phyloP scores from a whole-genome alignment of 1,140 invertebrate species.

The Augochlora pura region DNA sequence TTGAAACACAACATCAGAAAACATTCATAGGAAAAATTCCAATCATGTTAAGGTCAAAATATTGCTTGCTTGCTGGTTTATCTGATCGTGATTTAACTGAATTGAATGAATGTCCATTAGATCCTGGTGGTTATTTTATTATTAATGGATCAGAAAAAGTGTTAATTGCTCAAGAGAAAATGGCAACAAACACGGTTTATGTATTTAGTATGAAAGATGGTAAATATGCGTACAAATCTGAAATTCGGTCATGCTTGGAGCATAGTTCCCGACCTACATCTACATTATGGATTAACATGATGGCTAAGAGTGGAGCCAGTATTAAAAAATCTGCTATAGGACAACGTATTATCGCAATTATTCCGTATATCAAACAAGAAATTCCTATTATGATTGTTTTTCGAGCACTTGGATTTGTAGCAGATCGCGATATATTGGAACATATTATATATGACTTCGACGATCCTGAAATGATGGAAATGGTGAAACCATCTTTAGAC shows the following conservation, averaged over 20 bases:
- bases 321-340: slow-evolving; percentile 99
- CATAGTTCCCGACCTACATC: slow-evolving; percentile 96
- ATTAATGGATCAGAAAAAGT: slow-evolving; percentile 98
- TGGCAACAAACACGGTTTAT: slow-evolving; percentile 99
- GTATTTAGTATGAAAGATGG: slow-evolving; percentile 99
- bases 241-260: slow-evolving; percentile 97
- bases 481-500: slow-evolving; percentile 99
- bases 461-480: slow-evolving; percentile 99
- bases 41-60: slow-evolving; percentile 98
- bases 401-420: slow-evolving; percentile 97
- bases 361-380: slow-evolving; percentile 99
- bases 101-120: slow-evolving; percentile 98
- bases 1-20: slow-evolving; percentile 97
- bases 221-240: slow-evolving; percentile 98
- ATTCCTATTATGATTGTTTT: slow-evolving; percentile 99
- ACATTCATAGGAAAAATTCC: slow-evolving; percentile 99
- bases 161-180: slow-evolving; percentile 99
- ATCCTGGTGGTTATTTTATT: slow-evolving; percentile 98
- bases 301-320: slow-evolving; percentile 95
- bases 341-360: slow-evolving; percentile 97
- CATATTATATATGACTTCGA: slow-evolving; percentile 99
- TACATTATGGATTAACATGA: slow-evolving; percentile 99
- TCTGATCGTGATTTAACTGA: slow-evolving; percentile 99
- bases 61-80: slow-evolving; percentile 95
- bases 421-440: slow-evolving; percentile 98